phyloP scores from a whole-genome alignment of 1,140 invertebrate species.

The Ditylenchus dipsaci region DNA sequence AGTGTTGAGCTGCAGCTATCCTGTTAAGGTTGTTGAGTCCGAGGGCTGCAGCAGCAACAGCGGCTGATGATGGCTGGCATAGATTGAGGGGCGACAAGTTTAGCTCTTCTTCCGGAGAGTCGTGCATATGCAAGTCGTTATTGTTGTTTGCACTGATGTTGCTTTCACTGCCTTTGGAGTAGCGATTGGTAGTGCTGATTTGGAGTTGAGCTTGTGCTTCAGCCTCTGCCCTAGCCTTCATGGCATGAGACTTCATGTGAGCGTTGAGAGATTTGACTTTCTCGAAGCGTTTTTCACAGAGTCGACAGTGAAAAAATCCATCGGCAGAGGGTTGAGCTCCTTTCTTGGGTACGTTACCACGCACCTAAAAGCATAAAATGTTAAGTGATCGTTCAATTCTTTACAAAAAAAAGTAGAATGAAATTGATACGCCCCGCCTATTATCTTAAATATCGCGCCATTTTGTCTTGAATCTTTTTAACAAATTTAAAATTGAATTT shows the following conservation, averaged over 20 bases:
- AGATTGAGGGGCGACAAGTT: constrained; percentile 5
- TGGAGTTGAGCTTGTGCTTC: constrained; percentile 44
- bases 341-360: constrained; percentile 37
- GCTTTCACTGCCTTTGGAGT: not conserved
- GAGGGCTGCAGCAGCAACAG: constrained; percentile 1
- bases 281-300: constrained; percentile 56
- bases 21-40: not conserved
- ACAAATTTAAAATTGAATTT: too few species aligned
- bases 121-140: not conserved
- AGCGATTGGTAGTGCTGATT: not conserved
- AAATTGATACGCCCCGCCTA: too few species aligned
- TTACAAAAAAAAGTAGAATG: not conserved
- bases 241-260: constrained; percentile 57
- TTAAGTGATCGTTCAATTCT: too few species aligned
- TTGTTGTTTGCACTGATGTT: not conserved
- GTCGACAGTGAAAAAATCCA: constrained; percentile 57
- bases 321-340: constrained; percentile 57
- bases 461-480: too few species aligned
- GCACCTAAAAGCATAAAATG: not conserved
- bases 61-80: constrained; percentile 4
- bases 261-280: constrained; percentile 58
- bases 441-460: too few species aligned
- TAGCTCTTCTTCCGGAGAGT: not conserved
- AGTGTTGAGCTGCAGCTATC: not conserved
- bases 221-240: constrained; percentile 57